Evolutionary conservation across 1,140 invertebrate species (phyloP).

Genomic region (Eulimnadia texana): DNA sequence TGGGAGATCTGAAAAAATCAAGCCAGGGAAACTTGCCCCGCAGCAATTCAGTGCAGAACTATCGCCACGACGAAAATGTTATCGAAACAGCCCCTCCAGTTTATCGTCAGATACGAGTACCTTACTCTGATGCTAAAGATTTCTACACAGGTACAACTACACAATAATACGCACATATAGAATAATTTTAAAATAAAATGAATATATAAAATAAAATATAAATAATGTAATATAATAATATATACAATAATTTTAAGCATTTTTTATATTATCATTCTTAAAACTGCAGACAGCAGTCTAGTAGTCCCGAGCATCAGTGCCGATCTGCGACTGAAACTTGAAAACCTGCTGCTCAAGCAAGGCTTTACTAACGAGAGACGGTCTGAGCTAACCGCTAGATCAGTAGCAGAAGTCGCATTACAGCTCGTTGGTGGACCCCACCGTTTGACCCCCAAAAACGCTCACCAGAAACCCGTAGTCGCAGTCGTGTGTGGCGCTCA

Average conservation of each 20-base stretch:
- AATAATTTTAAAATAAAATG: no score
- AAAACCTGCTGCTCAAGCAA: slow-evolving; percentile 44
- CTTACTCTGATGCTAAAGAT: slow-evolving; percentile 42
- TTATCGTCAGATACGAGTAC: slow-evolving; percentile 54
- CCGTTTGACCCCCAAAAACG: slow-evolving; percentile 58
- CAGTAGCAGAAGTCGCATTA: slow-evolving; percentile 58
- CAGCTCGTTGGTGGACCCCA: slow-evolving; percentile 58
- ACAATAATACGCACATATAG: no score
- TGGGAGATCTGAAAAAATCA: slow-evolving; percentile 57
- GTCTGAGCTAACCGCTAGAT: slow-evolving; percentile 57
- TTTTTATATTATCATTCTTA: no score
- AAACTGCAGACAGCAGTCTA: slow-evolving; percentile 51
- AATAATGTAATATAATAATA: no score
- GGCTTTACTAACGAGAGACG: slow-evolving; percentile 51
- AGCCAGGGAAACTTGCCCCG: slow-evolving; percentile 47
- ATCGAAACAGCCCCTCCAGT: slow-evolving; percentile 46
- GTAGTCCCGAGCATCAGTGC: slow-evolving; percentile 58
- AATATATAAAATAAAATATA: no score
- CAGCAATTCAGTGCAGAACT: slow-evolving; percentile 34
- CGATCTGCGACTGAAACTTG: slow-evolving; percentile 46
- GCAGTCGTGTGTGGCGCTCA: slow-evolving; percentile 56
- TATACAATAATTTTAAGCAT: no score
- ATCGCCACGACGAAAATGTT: slow-evolving; percentile 72
- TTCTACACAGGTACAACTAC: slow-evolving; percentile 57
- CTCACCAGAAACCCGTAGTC: slow-evolving; percentile 62